A percentile compares a stretch with the other conserved stretches of the same genome.
Evolutionary conservation across 23 tunicate genomes (phyloP).

Genomic region (Styela plicata): DNA sequence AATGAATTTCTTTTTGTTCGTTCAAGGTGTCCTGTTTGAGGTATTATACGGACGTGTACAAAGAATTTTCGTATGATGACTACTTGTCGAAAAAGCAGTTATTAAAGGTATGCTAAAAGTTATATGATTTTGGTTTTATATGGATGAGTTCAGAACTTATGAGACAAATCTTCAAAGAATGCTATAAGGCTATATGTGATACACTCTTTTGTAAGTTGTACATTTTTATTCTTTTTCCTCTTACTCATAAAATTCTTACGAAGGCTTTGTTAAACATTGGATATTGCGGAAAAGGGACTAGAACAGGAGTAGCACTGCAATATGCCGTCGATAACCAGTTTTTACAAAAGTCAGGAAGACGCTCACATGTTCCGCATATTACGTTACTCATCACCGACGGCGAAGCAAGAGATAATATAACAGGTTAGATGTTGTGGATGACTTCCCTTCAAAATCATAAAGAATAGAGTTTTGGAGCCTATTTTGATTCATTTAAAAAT

Average conservation of each 20-base stretch:
- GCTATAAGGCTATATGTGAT: too few species aligned
- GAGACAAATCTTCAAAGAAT: too few species aligned
- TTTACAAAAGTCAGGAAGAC: slow-evolving; percentile 41
- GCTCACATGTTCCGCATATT: slow-evolving; percentile 59
- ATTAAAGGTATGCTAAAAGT: slow-evolving; percentile 32
- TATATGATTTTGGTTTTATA: too few species aligned
- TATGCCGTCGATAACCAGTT: slow-evolving; percentile 62
- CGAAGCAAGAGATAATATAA: slow-evolving; percentile 18
- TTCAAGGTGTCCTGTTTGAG: slow-evolving; percentile 47
- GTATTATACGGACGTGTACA: slow-evolving; percentile 36
- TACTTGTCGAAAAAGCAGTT: slow-evolving; percentile 31
- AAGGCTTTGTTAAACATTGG: slow-evolving; percentile 44
- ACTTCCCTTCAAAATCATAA: too few species aligned
- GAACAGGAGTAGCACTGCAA: slow-evolving; percentile 42
- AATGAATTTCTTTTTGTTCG: neutral
- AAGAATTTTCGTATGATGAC: slow-evolving; percentile 49
- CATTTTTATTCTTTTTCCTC: too few species aligned
- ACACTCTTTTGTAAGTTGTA: too few species aligned
- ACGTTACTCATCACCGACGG: slow-evolving; percentile 88
- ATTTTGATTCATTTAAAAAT: neutral
- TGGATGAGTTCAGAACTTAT: too few species aligned
- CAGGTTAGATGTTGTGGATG: slow-evolving; percentile 5
- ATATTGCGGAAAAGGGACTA: slow-evolving; percentile 61
- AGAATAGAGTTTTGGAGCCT: neutral
- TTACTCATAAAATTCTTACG: too few species aligned